Evolutionary conservation across 2,113 vertebrate species (phyloP), one percentile per base, ranked within the genome.

Genomic region (Pelusios castaneus): DNA sequence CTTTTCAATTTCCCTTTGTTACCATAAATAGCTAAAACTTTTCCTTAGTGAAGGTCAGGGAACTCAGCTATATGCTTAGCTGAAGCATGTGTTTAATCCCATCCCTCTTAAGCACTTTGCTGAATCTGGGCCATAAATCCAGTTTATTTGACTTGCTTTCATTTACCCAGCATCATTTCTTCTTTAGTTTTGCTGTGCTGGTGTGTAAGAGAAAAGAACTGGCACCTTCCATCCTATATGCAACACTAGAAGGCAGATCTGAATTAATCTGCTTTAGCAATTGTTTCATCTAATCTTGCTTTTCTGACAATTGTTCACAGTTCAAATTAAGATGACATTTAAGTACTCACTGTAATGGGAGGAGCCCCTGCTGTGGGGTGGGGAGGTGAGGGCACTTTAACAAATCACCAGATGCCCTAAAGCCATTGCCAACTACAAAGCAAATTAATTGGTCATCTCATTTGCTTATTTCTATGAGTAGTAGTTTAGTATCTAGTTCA

Each of bases 181-280:
- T 43, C 38, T 73, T 41, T 24, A 2, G 70, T 73, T 63, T 63
- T 73, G 38, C 70, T 73, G 38, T 41, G 70, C 38, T 73, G 38
- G 19, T 73, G 22, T 38, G 38, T 73, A 41, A 41, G 38, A 12
- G 24, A 13, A 73, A 41, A 73, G n/a, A 24, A 41, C 38, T 43
- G 70, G n/a, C 41, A n/a, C 21, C 70, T 73, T 41, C n/a, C 38
- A 22, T 41, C 70, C 24, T 5, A 3, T 73, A 25, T 41, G 70
- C 45, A 45, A 55, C 56, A 49, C 60, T 41, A 82, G 87, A 73
- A 51, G 63, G 80, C 85, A 94, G 91, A 87, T 84, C 1, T 1
- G n/a, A 58, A 52, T 54, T n/a, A 11, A 2, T 29, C 6, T n/a
- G 67, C 54, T 8, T 4, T 8, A 0, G 24, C n/a, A 58, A 5